Evolutionary conservation across 2,797 vertebrate species (phyloP), one percentile per base, ranked within the genome.

Genomic region (Phataginus tricuspis): DNA sequence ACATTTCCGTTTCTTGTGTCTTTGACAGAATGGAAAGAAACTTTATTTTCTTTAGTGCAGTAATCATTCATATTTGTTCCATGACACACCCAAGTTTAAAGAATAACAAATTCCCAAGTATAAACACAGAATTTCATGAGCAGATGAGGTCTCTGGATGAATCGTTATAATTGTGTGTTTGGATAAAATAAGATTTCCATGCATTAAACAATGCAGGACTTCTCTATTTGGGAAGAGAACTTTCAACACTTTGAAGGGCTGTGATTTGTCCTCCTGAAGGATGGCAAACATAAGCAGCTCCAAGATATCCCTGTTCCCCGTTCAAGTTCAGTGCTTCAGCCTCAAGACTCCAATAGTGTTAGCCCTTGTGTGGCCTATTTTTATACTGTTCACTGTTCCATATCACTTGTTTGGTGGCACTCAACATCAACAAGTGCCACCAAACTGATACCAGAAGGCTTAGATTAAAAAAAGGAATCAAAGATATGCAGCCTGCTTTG

Each of bases 361-460:
- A 64, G 9, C 42, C 51, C 12, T 83, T 96, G 72, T 55, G 74
- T 45, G 64, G 93, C 45, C 97, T 98, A 96, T 98, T 98, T 98
- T 98, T 98, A 98, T 31, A 83, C 84, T 42, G 27, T 88, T 96
- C 77, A 25, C 64, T 98, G 97, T 94, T 95, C 1, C 51, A 23
- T 92, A 83, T 97, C 79, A 94, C 39, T 61, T 18, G 0, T 86
- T 92, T 93, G 80, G 92, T 97, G 96, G 69, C 96, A 97, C 88
- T 98, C 93, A 92, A 39, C 0, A 0, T 97, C 94, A 71, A 23
- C 25, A 95, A 98, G 97, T 97, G 96, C 94, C 93, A 53, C 86
- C 83, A 83, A 96, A 59, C 49, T 49, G 19, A 95, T 94, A 89
- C 5, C 96, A 98, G 96, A 96, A 89, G 64, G 16, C 59, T 57